Conservation (phyloP, 2,113 vertebrate species). For the Atractosteus spatula region DNA sequence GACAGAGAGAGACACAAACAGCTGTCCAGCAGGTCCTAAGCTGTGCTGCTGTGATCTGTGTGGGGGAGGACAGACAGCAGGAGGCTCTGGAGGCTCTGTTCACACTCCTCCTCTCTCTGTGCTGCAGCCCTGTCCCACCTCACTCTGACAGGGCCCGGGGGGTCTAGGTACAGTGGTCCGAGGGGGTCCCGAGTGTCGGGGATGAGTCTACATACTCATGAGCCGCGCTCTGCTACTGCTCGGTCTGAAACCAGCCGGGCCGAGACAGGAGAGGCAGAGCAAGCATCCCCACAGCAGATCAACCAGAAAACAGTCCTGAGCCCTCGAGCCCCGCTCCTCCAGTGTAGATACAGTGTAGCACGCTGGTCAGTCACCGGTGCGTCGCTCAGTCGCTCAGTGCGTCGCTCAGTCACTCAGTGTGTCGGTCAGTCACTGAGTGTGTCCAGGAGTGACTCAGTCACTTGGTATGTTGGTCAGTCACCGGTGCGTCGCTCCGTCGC, state of each 20-base stretch:
- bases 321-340: too few species aligned
- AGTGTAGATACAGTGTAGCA: not conserved
- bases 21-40: not conserved
- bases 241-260: too few species aligned
- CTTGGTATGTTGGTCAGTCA: not conserved
- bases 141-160: too few species aligned
- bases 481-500: too few species aligned
- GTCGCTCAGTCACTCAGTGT: not conserved
- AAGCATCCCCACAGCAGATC: too few species aligned
- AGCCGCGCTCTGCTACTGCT: too few species aligned
- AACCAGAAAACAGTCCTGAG: too few species aligned
- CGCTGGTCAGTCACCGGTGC: not conserved
- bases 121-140: not conserved
- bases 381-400: not conserved
- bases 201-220: too few species aligned
- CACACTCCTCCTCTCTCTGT: not conserved
- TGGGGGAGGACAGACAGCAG: not conserved
- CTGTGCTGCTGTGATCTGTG: conserved; percentile 17
- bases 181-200: too few species aligned
- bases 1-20: not conserved
- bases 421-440: not conserved
- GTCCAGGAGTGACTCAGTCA: not conserved
- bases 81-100: conserved; percentile 5
- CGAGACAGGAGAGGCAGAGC: too few species aligned
- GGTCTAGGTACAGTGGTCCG: too few species aligned